A percentile compares a stretch with the other conserved stretches of the same genome.
phyloP scores from a whole-genome alignment of 2,888 invertebrate genomes.

The Ischnus inquisitorius region DNA sequence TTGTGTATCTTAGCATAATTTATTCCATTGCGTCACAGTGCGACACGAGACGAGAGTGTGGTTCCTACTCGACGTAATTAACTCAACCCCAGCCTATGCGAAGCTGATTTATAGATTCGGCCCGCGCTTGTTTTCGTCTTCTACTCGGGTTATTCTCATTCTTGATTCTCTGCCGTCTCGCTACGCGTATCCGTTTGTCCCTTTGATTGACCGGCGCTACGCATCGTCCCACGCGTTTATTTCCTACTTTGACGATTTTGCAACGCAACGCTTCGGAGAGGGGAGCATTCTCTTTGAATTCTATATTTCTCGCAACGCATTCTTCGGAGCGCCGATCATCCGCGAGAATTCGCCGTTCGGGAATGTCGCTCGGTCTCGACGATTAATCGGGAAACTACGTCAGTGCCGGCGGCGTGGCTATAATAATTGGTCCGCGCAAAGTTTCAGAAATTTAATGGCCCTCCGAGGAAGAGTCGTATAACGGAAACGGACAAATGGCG shows the following conservation, averaged over 20 bases:
- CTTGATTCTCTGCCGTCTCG: not conserved
- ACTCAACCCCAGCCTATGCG: not conserved
- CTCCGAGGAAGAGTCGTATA: slow-evolving; percentile 23
- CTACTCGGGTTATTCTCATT: not conserved
- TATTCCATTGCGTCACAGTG: slow-evolving; percentile 45
- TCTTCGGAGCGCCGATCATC: slow-evolving; percentile 51
- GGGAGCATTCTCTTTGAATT: slow-evolving; percentile 11
- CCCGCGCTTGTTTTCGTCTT: not conserved
- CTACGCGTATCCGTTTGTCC: not conserved
- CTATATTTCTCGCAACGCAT: slow-evolving; percentile 40
- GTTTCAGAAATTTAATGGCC: slow-evolving; percentile 48
- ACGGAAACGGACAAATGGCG: not conserved
- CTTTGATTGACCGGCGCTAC: not conserved
- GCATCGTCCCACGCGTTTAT: not conserved
- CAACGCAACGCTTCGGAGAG: slow-evolving; percentile 2
- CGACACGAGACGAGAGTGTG: slow-evolving; percentile 2
- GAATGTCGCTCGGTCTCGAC: slow-evolving; percentile 12
- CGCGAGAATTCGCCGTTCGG: slow-evolving; percentile 31
- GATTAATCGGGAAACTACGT: slow-evolving; percentile 38
- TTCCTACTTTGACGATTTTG: not conserved
- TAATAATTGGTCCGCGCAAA: not conserved
- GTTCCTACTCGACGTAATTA: slow-evolving; percentile 9
- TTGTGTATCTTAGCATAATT: slow-evolving; percentile 39
- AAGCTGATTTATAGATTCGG: slow-evolving; percentile 23
- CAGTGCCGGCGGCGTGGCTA: not conserved